These are phyloP conservation scores for Oncorhynchus masou DNA, from an alignment of 2,113 vertebrate genomes.

Conservation along the genomic window DNA sequence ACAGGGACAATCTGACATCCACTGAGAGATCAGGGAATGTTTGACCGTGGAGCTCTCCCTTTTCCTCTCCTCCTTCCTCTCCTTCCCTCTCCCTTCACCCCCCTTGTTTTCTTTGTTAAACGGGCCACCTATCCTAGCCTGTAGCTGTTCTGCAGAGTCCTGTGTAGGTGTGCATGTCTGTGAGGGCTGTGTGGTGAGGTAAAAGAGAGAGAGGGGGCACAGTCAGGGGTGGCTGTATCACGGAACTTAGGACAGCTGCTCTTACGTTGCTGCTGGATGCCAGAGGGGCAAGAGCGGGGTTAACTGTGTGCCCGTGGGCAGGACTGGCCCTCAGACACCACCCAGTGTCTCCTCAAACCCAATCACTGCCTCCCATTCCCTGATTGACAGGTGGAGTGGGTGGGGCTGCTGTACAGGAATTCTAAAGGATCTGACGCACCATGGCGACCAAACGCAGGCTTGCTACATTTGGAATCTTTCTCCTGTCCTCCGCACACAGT, in stretches of 20 bases:
- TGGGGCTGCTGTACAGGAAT: conserved; percentile 70
- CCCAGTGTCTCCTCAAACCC: background rate
- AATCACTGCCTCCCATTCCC: conserved; percentile 25
- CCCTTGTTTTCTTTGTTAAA: conserved; percentile 19
- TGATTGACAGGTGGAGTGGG: conserved; percentile 25
- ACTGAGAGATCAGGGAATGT: conserved; percentile 67
- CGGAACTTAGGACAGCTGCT: conserved; percentile 57
- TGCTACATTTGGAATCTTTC: background rate
- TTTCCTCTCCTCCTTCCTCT: background rate
- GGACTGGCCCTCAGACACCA: conserved; percentile 12
- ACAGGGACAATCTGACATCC: conserved; percentile 78
- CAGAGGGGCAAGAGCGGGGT: conserved; percentile 61
- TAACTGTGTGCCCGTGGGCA: conserved; percentile 53
- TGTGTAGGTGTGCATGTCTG: conserved; percentile 1
- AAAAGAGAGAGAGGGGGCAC: background rate
- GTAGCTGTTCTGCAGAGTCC: background rate
- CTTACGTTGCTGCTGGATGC: conserved; percentile 61
- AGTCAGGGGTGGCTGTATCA: background rate
- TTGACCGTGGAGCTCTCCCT: conserved; percentile 48
- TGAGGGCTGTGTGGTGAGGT: conserved; percentile 13
- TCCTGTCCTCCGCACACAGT: conserved; percentile 4
- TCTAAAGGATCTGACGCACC: conserved; percentile 73
- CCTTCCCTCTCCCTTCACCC: background rate
- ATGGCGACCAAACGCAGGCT: conserved; percentile 12
- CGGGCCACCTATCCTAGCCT: conserved; percentile 22